Conservation (phyloP, 1,140 invertebrate genomes). For the Colletes latitarsis region DNA sequence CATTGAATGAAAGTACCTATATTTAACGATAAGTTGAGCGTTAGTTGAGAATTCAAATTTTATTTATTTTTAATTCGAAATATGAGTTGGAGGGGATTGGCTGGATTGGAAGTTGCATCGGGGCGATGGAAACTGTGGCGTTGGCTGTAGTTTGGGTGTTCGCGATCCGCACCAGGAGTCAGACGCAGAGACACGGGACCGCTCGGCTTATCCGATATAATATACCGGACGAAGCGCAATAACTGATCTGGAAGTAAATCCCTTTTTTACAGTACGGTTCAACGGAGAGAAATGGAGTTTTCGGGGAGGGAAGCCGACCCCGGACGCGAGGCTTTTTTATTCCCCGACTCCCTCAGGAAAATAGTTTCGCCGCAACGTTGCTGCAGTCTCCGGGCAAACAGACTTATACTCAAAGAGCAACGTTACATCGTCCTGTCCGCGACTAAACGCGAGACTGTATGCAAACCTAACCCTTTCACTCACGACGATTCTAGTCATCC, state of each 20-base stretch:
- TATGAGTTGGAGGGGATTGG: too few relatives aligned
- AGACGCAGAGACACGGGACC: conserved; percentile 41
- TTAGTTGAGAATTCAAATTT: too few relatives aligned
- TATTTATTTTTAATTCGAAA: too few relatives aligned
- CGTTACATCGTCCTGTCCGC: not conserved
- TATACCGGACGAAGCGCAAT: conserved; percentile 43
- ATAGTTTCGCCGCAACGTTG: conserved; percentile 28
- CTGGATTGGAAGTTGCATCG: too few relatives aligned
- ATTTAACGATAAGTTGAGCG: too few relatives aligned
- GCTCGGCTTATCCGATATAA: conserved; percentile 51
- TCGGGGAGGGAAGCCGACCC: not conserved
- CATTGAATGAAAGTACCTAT: too few relatives aligned
- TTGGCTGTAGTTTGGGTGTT: conserved; percentile 2
- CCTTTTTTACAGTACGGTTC: conserved; percentile 40
- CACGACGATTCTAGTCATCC: too few relatives aligned
- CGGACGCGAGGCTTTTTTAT: not conserved
- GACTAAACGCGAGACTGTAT: not conserved
- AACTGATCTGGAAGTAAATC: conserved; percentile 51
- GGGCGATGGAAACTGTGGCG: too few relatives aligned
- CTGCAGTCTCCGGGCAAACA: conserved; percentile 23
- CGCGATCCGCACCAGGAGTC: conserved; percentile 52
- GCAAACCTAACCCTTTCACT: not conserved
- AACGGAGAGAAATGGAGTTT: conserved; percentile 37
- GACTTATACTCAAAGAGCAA: conserved; percentile 33
- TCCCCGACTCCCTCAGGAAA: not conserved